phyloP scores from a whole-genome alignment of 2,797 vertebrate genomes.

The Carduelis carduelis region DNA sequence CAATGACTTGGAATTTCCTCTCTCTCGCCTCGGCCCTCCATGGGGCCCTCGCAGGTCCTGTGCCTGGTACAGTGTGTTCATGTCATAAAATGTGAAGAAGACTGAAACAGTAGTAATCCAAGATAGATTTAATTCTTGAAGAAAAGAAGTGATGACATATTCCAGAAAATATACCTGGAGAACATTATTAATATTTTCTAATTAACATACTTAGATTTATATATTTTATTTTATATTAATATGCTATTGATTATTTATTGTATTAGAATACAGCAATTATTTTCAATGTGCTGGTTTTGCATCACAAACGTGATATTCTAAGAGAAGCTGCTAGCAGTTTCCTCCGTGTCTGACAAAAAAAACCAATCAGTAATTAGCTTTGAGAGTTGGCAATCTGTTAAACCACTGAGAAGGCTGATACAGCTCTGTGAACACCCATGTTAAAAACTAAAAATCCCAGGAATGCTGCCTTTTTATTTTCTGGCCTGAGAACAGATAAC shows the following conservation, averaged over 20 bases:
- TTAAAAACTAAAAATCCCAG: not conserved
- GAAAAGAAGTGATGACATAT: not conserved
- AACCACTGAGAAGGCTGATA: not conserved
- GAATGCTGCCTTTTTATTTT: not conserved
- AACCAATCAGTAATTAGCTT: not conserved
- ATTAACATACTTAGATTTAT: not conserved
- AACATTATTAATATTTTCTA: not conserved
- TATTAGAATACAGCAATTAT: not conserved
- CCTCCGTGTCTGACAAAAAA: not conserved
- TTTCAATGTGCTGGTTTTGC: not conserved
- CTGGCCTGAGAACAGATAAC: not conserved
- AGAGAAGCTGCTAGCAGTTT: not conserved
- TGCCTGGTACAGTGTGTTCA: not conserved
- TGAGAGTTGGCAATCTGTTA: not conserved
- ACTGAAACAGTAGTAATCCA: not conserved
- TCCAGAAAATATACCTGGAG: not conserved
- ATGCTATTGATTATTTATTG: not conserved
- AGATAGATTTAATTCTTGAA: not conserved
- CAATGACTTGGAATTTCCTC: too few species aligned
- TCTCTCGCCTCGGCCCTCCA: too few species aligned
- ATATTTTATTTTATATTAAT: not conserved
- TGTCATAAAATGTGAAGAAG: not conserved
- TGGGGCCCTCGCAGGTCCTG: too few species aligned
- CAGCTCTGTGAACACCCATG: not conserved
- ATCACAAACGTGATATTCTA: not conserved